These are phyloP conservation scores for Hyles lineata DNA, from an alignment of 2,888 invertebrate species.

Conservation along the genomic window DNA sequence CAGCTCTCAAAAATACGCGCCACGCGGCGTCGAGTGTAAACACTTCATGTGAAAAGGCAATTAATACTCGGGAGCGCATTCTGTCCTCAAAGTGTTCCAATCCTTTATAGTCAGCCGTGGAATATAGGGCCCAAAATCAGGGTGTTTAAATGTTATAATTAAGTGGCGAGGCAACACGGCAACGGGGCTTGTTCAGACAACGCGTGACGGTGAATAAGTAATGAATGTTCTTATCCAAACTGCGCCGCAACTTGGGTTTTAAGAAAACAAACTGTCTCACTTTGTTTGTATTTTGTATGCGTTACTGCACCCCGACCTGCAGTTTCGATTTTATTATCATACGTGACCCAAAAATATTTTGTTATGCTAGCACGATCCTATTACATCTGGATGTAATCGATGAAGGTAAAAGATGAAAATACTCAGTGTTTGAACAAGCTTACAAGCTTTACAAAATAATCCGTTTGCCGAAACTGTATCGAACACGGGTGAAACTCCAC, in stretches of 20 bases:
- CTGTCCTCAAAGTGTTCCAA: constrained; percentile 44
- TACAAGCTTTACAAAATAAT: background rate
- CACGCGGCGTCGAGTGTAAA: constrained; percentile 40
- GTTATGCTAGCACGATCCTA: too few relatives aligned
- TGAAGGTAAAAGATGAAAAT: background rate
- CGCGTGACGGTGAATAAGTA: constrained; percentile 72
- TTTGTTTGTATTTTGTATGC: constrained; percentile 42
- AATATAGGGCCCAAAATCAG: constrained; percentile 52
- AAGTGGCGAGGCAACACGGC: constrained; percentile 59
- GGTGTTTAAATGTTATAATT: constrained; percentile 71
- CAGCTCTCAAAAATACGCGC: constrained; percentile 42
- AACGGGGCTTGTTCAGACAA: constrained; percentile 54
- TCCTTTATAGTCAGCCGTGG: constrained; percentile 29
- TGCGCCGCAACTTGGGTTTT: constrained; percentile 50
- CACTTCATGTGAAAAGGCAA: constrained; percentile 47
- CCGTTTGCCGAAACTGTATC: background rate
- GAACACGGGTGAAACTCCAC: constrained; percentile 32
- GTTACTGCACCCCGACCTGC: background rate
- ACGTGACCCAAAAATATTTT: background rate
- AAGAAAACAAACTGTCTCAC: constrained; percentile 55
- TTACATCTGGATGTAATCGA: background rate
- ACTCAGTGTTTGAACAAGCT: background rate
- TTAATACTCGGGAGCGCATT: constrained; percentile 45
- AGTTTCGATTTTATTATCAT: background rate
- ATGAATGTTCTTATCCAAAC: constrained; percentile 60